phyloP scores from a whole-genome alignment of 2,888 invertebrate genomes.

The Eilema griseolum region DNA sequence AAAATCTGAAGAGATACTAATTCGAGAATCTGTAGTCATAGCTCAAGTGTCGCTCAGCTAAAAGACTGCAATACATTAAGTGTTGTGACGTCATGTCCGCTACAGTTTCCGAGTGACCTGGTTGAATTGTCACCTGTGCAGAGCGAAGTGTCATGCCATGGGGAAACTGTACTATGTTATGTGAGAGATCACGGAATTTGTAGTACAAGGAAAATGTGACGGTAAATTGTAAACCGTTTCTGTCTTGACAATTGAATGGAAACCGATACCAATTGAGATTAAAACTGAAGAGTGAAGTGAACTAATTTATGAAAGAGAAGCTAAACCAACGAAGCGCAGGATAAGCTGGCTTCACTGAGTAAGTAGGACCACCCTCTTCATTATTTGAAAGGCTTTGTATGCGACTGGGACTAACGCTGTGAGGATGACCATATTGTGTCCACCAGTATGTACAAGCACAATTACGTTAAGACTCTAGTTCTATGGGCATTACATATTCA shows the following conservation, averaged over 20 bases:
- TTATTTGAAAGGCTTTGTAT: too few relatives aligned
- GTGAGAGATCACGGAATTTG: conserved; percentile 13
- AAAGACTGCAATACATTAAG: conserved; percentile 66
- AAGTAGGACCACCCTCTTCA: too few relatives aligned
- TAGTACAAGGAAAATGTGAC: conserved; percentile 1
- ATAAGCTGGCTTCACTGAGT: too few relatives aligned
- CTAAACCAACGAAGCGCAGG: too few relatives aligned
- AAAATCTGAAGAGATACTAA: not conserved
- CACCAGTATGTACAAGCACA: too few relatives aligned
- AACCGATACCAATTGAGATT: not conserved
- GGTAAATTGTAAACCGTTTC: not conserved
- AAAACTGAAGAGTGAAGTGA: not conserved
- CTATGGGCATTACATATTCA: too few relatives aligned
- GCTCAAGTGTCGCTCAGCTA: conserved; percentile 18
- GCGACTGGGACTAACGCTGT: too few relatives aligned
- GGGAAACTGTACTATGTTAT: conserved; percentile 10
- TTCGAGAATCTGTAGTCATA: not conserved
- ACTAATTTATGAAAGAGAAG: too few relatives aligned
- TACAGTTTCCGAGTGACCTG: conserved; percentile 64
- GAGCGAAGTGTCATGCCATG: not conserved
- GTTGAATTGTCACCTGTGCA: conserved; percentile 41
- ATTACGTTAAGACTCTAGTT: too few relatives aligned
- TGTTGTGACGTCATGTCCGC: conserved; percentile 56
- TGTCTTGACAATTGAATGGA: not conserved
- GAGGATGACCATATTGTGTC: too few relatives aligned